A percentile compares a stretch with the other conserved stretches of the same genome.
Conservation (phyloP, 2,797 vertebrate genomes). For the Petrocephalus schoutedeni region DNA sequence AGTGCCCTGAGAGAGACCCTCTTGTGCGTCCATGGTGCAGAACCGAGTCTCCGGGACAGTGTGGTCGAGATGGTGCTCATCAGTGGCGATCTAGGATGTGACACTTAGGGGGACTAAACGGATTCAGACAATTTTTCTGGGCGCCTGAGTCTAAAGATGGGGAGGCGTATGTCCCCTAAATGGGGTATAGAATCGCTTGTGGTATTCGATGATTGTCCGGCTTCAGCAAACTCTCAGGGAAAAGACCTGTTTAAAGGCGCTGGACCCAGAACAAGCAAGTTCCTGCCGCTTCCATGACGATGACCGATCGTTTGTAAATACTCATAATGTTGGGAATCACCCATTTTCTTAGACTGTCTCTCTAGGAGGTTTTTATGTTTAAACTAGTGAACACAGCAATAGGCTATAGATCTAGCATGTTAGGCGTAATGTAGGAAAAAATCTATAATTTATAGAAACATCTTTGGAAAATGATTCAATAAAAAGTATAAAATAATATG, state of each 20-base stretch:
- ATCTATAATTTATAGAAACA: neutral
- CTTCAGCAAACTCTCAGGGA: conserved; percentile 50
- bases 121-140: neutral
- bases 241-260: conserved; percentile 68
- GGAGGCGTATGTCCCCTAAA: neutral
- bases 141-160: conserved; percentile 25
- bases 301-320: conserved; percentile 65
- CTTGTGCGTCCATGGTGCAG: neutral
- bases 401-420: neutral
- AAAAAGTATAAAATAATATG: neutral
- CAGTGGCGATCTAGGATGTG: neutral
- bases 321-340: conserved; percentile 65
- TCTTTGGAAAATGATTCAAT: neutral
- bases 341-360: conserved; percentile 37
- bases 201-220: conserved; percentile 42
- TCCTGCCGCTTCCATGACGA: conserved; percentile 62
- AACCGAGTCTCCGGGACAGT: neutral
- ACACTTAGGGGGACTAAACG: neutral
- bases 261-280: conserved; percentile 58
- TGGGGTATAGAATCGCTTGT: neutral
- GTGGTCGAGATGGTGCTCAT: neutral
- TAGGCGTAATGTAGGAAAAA: neutral
- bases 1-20: neutral
- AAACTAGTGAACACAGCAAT: conserved; percentile 46
- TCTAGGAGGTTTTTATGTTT: conserved; percentile 53